A percentile compares a stretch with the other conserved stretches of the same genome.
Evolutionary conservation across 2,888 invertebrate species (phyloP).

Genomic region (Hypomecis punctinalis): DNA sequence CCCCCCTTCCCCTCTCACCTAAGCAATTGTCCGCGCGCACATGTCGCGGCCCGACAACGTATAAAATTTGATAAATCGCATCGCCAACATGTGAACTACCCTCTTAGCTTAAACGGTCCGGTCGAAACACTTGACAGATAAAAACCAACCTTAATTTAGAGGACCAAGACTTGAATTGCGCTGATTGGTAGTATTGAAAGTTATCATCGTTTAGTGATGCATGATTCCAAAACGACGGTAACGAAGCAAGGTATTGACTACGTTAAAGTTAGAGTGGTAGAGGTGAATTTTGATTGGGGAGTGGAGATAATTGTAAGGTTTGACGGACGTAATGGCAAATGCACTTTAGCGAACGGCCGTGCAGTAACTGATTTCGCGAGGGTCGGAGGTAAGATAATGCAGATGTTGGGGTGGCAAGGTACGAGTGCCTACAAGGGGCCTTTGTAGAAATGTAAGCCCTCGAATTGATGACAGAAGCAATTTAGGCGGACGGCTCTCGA

Average conservation of each 20-base stretch:
- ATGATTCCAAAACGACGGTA: slow-evolving; percentile 45
- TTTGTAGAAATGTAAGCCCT: slow-evolving; percentile 50
- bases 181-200: slow-evolving; percentile 50
- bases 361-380: slow-evolving; percentile 75
- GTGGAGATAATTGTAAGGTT: slow-evolving; percentile 67
- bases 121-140: slow-evolving; percentile 28
- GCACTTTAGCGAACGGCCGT: slow-evolving; percentile 80
- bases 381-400: slow-evolving; percentile 82
- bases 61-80: slow-evolving; percentile 84
- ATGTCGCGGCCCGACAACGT: slow-evolving; percentile 77
- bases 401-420: slow-evolving; percentile 69
- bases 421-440: slow-evolving; percentile 48
- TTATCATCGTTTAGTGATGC: slow-evolving; percentile 70
- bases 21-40: slow-evolving; percentile 79
- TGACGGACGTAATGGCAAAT: slow-evolving; percentile 75
- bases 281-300: slow-evolving; percentile 47
- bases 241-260: slow-evolving; percentile 39
- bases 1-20: slow-evolving; percentile 55
- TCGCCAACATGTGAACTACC: slow-evolving; percentile 83
- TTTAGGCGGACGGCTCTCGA: slow-evolving; percentile 72
- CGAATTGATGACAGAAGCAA: slow-evolving; percentile 76
- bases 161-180: slow-evolving; percentile 44
- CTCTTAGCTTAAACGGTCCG: slow-evolving; percentile 80
- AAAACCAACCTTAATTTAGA: slow-evolving; percentile 47
- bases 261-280: slow-evolving; percentile 39